A percentile compares a stretch with the other conserved stretches of the same genome.
Conservation (phyloP, 1,140 invertebrate genomes). For the Nautilus pompilius region DNA sequence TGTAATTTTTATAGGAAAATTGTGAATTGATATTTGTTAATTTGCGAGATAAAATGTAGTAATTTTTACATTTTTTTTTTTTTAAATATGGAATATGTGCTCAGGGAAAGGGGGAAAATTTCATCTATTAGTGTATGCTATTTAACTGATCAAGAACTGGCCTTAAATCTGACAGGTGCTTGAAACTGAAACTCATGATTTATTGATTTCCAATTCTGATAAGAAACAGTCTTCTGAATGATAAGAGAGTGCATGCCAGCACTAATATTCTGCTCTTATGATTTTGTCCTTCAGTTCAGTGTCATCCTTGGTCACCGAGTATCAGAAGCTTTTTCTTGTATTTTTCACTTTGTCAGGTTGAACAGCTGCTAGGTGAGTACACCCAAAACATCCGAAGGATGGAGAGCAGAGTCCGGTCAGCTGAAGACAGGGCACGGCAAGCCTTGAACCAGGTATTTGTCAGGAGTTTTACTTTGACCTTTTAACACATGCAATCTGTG, state of each 20-base stretch:
- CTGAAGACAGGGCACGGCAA: slow-evolving; percentile 37
- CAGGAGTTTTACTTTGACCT: no score
- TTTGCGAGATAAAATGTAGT: no score
- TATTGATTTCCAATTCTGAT: neutral
- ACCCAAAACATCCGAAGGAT: slow-evolving; percentile 40
- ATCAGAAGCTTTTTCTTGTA: neutral
- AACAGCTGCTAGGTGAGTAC: slow-evolving; percentile 45
- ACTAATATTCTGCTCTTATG: no score
- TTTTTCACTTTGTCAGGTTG: slow-evolving; percentile 28
- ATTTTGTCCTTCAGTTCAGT: no score
- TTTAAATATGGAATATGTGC: no score
- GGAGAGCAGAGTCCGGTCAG: slow-evolving; percentile 43
- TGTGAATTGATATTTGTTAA: no score
- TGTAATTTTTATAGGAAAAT: no score
- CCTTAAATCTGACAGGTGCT: neutral
- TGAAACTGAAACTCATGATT: neutral
- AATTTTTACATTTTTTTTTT: no score
- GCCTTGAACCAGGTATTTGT: slow-evolving; percentile 41
- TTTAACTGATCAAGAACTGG: neutral
- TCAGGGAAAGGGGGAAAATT: no score
- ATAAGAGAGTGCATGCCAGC: neutral
- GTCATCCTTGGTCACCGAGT: no score
- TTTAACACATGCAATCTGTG: no score
- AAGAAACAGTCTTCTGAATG: neutral
- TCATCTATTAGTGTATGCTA: no score